Evolutionary conservation across 2,797 vertebrate genomes (phyloP).

Genomic region (Taenioides sp.): DNA sequence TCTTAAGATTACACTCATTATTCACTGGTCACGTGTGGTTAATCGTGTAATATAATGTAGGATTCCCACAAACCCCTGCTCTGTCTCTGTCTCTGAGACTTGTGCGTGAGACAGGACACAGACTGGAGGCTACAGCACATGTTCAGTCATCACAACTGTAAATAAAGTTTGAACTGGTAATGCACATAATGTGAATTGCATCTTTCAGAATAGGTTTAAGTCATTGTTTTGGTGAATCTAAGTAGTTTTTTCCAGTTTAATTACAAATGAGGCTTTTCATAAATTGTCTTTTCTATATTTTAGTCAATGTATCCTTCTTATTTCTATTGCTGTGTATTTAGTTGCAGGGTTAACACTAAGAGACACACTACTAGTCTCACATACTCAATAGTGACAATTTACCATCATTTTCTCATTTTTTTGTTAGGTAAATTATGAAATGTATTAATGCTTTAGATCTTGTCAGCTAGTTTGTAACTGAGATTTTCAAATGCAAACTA

Average conservation of each 20-base stretch:
- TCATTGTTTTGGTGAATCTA: not conserved
- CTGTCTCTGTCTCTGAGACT: slow-evolving; percentile 9
- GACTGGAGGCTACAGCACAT: too few relatives aligned
- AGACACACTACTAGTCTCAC: too few relatives aligned
- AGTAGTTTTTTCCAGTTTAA: not conserved
- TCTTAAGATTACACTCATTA: not conserved
- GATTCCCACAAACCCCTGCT: slow-evolving; percentile 17
- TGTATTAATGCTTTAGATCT: too few relatives aligned
- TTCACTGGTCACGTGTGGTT: not conserved
- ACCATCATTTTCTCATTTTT: too few relatives aligned
- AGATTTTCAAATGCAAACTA: not conserved
- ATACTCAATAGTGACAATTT: too few relatives aligned
- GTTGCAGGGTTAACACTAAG: too few relatives aligned
- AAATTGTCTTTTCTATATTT: not conserved
- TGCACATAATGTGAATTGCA: slow-evolving; percentile 8
- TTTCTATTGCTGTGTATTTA: too few relatives aligned
- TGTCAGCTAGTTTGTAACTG: too few relatives aligned
- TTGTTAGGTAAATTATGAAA: too few relatives aligned
- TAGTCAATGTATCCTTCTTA: too few relatives aligned
- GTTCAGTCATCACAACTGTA: not conserved
- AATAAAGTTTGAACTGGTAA: not conserved
- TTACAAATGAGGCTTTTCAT: not conserved
- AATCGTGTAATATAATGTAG: slow-evolving; percentile 6
- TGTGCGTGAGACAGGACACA: slow-evolving; percentile 19
- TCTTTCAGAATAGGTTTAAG: not conserved